phyloP scores from a whole-genome alignment of 1,140 invertebrate species.

The Drosophila kohkoa region DNA sequence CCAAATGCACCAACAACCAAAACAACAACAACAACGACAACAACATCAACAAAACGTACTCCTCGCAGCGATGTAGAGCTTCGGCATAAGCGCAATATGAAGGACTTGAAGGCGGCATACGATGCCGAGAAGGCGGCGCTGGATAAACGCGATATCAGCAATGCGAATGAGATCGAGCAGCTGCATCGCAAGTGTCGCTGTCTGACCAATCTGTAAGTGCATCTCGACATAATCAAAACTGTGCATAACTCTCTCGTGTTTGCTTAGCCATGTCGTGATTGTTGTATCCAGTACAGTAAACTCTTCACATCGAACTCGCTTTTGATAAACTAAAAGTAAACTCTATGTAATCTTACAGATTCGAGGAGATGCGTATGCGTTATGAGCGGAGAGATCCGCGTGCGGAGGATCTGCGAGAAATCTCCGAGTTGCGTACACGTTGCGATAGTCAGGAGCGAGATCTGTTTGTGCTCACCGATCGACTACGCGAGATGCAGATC shows the following conservation, averaged over 20 bases:
- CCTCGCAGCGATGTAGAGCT: slow-evolving; percentile 77
- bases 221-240: not conserved
- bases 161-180: slow-evolving; percentile 85
- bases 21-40: slow-evolving; percentile 9
- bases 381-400: slow-evolving; percentile 86
- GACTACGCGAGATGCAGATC: slow-evolving; percentile 81
- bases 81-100: slow-evolving; percentile 78
- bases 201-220: slow-evolving; percentile 86
- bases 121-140: slow-evolving; percentile 80
- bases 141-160: slow-evolving; percentile 83
- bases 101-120: slow-evolving; percentile 82
- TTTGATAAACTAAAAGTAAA: no score
- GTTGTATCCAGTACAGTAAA: slow-evolving; percentile 33
- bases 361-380: slow-evolving; percentile 86
- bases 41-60: not conserved
- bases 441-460: slow-evolving; percentile 87
- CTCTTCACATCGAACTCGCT: not conserved
- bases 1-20: not conserved
- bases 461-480: slow-evolving; percentile 86
- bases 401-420: slow-evolving; percentile 86
- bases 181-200: slow-evolving; percentile 86
- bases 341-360: slow-evolving; percentile 68
- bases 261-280: slow-evolving; percentile 66
- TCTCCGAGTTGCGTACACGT: slow-evolving; percentile 85
- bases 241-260: slow-evolving; percentile 4